Evolutionary conservation across 2,888 invertebrate species (phyloP).

Genomic region (Drosophila emarginata): DNA sequence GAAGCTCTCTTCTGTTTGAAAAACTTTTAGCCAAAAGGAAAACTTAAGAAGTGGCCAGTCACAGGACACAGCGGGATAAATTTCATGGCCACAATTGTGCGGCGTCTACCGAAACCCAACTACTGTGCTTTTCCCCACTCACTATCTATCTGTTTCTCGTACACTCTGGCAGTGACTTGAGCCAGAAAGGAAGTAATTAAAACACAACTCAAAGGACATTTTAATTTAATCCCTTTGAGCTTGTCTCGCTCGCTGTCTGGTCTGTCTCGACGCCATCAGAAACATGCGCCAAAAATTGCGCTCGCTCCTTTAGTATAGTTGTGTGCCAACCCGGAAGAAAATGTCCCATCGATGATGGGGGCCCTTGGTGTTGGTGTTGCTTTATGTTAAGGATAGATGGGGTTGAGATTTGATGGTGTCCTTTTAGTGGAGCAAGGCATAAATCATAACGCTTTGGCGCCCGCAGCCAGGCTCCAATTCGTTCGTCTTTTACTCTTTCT

Average conservation of each 20-base stretch:
- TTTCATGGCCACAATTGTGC: constrained; percentile 36
- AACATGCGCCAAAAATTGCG: constrained; percentile 62
- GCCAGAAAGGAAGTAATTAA: constrained; percentile 71
- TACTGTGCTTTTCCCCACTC: background rate
- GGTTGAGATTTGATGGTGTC: constrained; percentile 16
- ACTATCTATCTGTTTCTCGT: background rate
- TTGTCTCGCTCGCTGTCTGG: constrained; percentile 68
- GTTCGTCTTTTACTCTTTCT: constrained; percentile 4
- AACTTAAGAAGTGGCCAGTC: constrained; percentile 15
- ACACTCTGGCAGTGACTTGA: constrained; percentile 35
- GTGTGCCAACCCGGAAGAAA: constrained; percentile 28
- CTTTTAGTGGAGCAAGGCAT: constrained; percentile 36
- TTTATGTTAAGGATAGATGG: background rate
- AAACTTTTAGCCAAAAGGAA: constrained; percentile 33
- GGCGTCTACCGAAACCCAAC: background rate
- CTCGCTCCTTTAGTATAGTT: constrained; percentile 17
- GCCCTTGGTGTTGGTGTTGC: background rate
- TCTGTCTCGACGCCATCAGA: constrained; percentile 79
- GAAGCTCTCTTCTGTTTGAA: background rate
- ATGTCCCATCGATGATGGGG: constrained; percentile 28
- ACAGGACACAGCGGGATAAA: constrained; percentile 24
- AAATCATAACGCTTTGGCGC: constrained; percentile 71
- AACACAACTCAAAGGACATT: constrained; percentile 78
- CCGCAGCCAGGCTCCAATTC: constrained; percentile 3
- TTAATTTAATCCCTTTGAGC: constrained; percentile 79